Base-by-base conservation (phyloP, 1,140 invertebrate species). In the Bombus huntii region DNA sequence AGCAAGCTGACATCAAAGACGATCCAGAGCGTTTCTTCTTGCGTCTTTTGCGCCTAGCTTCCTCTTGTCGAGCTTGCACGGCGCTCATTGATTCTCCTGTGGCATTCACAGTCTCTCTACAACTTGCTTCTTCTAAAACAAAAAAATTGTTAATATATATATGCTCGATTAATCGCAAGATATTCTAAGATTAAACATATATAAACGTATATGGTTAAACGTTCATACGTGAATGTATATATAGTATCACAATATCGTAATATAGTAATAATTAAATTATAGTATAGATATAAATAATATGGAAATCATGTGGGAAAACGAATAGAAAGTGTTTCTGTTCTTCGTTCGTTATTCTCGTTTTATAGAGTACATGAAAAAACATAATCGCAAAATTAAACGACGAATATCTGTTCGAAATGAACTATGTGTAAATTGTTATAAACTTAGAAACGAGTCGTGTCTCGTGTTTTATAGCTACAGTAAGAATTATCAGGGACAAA, bases 21-120 rank as follows among this genome's bases (percentile, higher is more conserved):
- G 97, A 97, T 70, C 97, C 97, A 75, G 97, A 98, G 90, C 97
- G 97, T 96, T 98, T 98, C 97, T 98, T 98, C 96, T 97, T 98
- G 89, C 97, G 97, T 88, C 98, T 96, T 94, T 98, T 97, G 94
- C 97, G 97, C 92, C 98, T 97, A 89, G 98, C 98, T 95, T 98
- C 98, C 91, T 98, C 98, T 95, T 98, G 98, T 91, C 97, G 97
- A 77, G 93, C 95, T 75, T 95, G 95, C 78, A 95, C 93, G 44
- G 93, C 93, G 77, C 92, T 94, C 87, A 95, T 91, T 44, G 94
- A 91, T 90, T 95, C 95, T 28, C 93, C 93, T 10, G 93, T 93
- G 22, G 94, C 91, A 28, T 87, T 91, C 53, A 94, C 91, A 9
- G 92, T 91, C 6, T 93, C 92, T 37, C 93, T 90, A 82, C 93